Conservation (phyloP, 1,140 invertebrate species). For the Nasonia vitripennis region DNA sequence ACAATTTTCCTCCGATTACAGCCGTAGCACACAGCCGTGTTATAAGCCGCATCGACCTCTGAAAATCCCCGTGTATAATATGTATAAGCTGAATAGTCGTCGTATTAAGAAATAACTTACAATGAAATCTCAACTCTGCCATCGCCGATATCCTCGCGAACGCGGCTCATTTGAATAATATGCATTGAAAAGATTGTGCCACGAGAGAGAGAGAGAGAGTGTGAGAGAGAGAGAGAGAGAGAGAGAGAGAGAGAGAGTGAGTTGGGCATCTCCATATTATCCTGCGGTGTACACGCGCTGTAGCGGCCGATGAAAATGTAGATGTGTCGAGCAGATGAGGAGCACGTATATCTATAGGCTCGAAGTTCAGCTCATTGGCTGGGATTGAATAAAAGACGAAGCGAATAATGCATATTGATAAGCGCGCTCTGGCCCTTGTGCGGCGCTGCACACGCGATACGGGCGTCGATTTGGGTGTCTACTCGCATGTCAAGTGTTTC, state of each 20-base stretch:
- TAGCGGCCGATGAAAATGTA: background rate
- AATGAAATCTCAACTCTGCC: background rate
- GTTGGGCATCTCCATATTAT: background rate
- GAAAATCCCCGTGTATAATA: background rate
- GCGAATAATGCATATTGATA: background rate
- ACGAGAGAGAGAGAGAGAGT: background rate
- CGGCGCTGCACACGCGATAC: background rate
- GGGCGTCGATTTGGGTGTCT: background rate
- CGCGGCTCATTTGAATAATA: background rate
- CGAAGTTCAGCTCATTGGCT: too few species aligned
- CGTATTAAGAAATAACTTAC: slow-evolving; percentile 18
- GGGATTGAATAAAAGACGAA: background rate
- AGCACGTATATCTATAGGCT: background rate
- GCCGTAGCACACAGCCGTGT: too few species aligned
- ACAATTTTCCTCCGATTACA: too few species aligned
- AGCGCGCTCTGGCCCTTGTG: background rate
- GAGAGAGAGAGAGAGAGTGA: background rate
- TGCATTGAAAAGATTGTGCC: background rate
- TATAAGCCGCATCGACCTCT: too few species aligned
- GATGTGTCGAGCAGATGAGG: background rate
- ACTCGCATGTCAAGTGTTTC: background rate
- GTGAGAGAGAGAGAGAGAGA: background rate
- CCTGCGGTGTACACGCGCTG: background rate
- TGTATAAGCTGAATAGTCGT: background rate
- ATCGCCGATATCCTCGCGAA: background rate